Conservation (phyloP, 2,797 vertebrate genomes). For the Poecilia gillii region DNA sequence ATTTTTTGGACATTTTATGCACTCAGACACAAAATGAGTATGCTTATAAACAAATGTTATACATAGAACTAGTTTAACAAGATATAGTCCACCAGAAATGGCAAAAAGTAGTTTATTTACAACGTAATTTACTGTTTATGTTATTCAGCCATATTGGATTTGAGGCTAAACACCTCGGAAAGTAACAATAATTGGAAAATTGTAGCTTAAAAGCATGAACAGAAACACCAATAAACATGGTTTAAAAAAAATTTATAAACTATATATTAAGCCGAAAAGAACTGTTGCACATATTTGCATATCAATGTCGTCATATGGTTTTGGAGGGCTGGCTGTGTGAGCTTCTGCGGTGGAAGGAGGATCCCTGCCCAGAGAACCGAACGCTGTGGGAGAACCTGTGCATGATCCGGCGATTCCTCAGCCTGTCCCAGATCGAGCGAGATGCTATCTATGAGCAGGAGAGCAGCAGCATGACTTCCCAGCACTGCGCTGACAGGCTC, state of each 20-base stretch:
- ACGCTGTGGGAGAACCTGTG: constrained; percentile 97
- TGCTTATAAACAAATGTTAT: not conserved
- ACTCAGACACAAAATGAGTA: not conserved
- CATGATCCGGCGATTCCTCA: constrained; percentile 95
- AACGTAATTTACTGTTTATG: not conserved
- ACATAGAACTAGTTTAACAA: not conserved
- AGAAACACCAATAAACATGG: not conserved
- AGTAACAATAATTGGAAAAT: not conserved
- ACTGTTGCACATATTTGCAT: not conserved
- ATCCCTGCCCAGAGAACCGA: constrained; percentile 93
- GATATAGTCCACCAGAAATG: not conserved
- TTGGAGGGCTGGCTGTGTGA: constrained; percentile 93
- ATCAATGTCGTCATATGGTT: constrained; percentile 18
- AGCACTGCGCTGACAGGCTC: constrained; percentile 76
- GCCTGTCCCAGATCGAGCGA: constrained; percentile 89
- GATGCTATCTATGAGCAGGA: constrained; percentile 94
- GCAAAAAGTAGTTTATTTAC: not conserved
- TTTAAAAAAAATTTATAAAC: not conserved
- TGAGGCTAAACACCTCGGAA: not conserved
- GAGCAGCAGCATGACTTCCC: constrained; percentile 86
- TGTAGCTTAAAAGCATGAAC: not conserved
- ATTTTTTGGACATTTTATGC: not conserved
- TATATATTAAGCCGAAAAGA: not conserved
- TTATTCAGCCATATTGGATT: not conserved
- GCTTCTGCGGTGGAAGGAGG: constrained; percentile 95